Evolutionary conservation across 2,888 invertebrate species (phyloP).

Genomic region (Subacronicta megacephala): DNA sequence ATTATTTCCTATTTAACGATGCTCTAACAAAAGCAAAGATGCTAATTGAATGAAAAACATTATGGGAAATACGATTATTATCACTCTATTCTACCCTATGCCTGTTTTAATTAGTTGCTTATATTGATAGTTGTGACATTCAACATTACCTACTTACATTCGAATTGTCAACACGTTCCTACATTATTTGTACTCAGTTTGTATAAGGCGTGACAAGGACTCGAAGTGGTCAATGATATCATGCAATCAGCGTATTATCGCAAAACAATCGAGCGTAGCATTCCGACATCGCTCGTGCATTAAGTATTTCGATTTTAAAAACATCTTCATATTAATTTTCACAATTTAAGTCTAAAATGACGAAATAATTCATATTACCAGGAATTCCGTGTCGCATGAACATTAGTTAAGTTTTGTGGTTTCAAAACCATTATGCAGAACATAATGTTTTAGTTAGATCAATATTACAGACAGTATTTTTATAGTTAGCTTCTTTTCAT

Average conservation of each 20-base stretch:
- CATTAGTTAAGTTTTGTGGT: constrained; percentile 36
- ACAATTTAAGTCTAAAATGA: constrained; percentile 26
- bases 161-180: constrained; percentile 44
- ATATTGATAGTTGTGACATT: constrained; percentile 31
- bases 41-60: constrained; percentile 6
- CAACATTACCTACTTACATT: constrained; percentile 22
- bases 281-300: constrained; percentile 35
- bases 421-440: constrained; percentile 31
- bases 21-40: constrained; percentile 11
- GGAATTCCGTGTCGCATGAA: constrained; percentile 34
- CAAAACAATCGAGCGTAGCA: constrained; percentile 69
- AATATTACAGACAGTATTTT: no score
- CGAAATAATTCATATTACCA: constrained; percentile 20
- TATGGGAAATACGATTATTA: constrained; percentile 20
- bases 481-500: constrained; percentile 21
- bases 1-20: constrained; percentile 10
- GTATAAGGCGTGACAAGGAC: constrained; percentile 76
- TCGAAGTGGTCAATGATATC: constrained; percentile 70
- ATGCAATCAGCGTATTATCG: constrained; percentile 58
- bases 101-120: not conserved
- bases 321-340: constrained; percentile 21
- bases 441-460: constrained; percentile 10
- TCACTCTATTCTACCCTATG: not conserved
- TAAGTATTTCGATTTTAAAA: constrained; percentile 31
- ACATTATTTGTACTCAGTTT: constrained; percentile 42